Evolutionary conservation across 2,797 vertebrate species (phyloP).

Genomic region (Setipinna tenuifilis): DNA sequence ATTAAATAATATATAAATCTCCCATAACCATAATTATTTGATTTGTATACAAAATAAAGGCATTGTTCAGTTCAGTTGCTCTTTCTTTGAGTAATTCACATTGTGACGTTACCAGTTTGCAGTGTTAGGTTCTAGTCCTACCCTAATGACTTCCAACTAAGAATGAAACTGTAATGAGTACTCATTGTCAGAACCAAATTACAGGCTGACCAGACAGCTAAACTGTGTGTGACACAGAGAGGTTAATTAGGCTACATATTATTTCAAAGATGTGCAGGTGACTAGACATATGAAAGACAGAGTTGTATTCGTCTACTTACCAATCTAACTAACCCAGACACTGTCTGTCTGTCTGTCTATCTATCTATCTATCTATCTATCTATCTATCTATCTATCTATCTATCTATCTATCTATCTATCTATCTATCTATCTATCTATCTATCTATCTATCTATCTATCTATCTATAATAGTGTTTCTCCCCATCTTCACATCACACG

Average conservation of each 20-base stretch:
- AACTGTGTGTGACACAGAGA: background rate
- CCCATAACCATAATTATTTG: background rate
- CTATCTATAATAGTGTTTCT: background rate
- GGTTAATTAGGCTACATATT: background rate
- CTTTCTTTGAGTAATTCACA: background rate
- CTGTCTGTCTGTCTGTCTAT: background rate
- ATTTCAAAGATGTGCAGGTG: background rate
- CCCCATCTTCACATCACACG: background rate
- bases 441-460: background rate
- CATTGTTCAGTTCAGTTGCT: background rate
- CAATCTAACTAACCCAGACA: background rate
- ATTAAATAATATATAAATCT: background rate
- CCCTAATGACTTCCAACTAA: background rate
- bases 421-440: conserved; percentile 11
- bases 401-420: conserved; percentile 12
- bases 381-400: background rate
- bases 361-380: background rate
- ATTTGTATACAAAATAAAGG: conserved; percentile 42
- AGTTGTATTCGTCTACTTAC: background rate
- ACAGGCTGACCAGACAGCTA: background rate
- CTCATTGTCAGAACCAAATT: background rate
- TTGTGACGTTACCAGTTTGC: background rate
- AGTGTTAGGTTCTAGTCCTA: background rate
- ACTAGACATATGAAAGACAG: background rate
- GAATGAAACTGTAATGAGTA: background rate